Percentiles rank a stretch among this genome's conserved stretches.
Conservation (phyloP, 2,113 vertebrate species). For the Semnornis frantzii region DNA sequence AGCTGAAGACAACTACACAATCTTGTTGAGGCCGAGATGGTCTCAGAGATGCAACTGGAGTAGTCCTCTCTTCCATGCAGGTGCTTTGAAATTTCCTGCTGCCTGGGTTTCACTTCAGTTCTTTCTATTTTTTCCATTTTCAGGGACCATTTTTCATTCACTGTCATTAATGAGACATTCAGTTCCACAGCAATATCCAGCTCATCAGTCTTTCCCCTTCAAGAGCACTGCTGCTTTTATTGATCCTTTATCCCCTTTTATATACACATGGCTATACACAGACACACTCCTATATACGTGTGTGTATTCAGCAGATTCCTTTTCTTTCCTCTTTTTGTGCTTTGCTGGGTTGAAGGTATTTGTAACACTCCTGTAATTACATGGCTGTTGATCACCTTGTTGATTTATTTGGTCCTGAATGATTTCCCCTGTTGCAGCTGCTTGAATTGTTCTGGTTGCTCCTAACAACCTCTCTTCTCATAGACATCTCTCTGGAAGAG, state of each 20-base stretch:
- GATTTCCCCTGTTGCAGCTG: neutral
- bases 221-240: neutral
- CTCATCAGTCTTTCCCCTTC: conserved; percentile 48
- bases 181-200: conserved; percentile 32
- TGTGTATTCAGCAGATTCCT: neutral
- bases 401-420: neutral
- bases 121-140: neutral
- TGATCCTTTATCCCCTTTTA: neutral
- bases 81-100: neutral
- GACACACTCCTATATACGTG: neutral
- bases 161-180: conserved; percentile 33
- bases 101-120: neutral
- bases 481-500: neutral
- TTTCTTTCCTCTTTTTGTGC: neutral
- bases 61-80: neutral
- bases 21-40: neutral
- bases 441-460: neutral
- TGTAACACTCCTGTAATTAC: neutral
- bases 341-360: neutral
- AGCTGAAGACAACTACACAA: neutral
- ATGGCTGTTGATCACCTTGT: neutral
- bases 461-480: neutral
- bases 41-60: neutral
- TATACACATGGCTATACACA: neutral
- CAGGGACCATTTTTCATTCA: conserved; percentile 35